Conservation (phyloP, 2,797 vertebrate species). For the Antrozous pallidus region DNA sequence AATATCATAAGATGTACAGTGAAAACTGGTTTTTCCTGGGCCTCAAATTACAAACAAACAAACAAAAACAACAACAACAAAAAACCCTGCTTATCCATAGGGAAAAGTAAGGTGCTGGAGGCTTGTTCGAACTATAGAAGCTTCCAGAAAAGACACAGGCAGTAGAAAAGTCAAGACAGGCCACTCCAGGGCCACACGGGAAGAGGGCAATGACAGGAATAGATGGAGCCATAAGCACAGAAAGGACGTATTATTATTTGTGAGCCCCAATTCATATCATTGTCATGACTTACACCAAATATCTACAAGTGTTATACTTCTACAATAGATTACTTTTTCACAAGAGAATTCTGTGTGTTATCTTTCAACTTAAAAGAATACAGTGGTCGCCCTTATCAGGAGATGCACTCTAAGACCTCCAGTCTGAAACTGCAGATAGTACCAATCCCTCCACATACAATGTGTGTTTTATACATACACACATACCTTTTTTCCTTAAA, state of each 20-base stretch:
- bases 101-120: background rate
- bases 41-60: background rate
- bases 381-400: background rate
- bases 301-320: background rate
- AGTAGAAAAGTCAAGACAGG: background rate
- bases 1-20: background rate
- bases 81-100: background rate
- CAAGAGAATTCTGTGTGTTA: background rate
- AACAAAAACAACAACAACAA: no score
- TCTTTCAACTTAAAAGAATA: background rate
- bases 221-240: background rate
- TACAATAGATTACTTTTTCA: background rate
- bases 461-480: background rate
- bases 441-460: background rate
- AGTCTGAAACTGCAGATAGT: background rate
- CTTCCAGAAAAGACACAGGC: background rate
- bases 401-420: background rate
- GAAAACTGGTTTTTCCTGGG: slow-evolving; percentile 12
- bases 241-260: background rate
- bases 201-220: background rate
- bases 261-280: background rate
- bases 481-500: background rate
- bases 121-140: slow-evolving; percentile 11
- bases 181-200: background rate
- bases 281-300: background rate